Base-by-base conservation (phyloP, 2,113 vertebrate genomes). In the Lutjanus erythropterus region DNA sequence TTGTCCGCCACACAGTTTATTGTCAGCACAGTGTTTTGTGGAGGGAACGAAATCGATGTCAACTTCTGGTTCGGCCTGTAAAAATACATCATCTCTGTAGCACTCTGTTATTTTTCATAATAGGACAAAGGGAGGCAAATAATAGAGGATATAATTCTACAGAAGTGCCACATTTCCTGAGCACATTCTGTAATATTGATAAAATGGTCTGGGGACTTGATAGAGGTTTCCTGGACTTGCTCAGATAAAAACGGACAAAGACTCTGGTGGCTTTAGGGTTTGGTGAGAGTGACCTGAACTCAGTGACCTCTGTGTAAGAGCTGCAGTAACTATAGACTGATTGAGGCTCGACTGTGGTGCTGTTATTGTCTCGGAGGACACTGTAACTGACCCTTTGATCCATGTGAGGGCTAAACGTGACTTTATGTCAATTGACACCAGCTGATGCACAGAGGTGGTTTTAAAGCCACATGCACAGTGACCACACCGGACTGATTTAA, bases 261-360 rank as follows among this genome's bases (percentile, higher is more conserved):
- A n/a, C 49, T 71, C 39, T 29, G 39, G 29, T 47, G 42, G 41
- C 35, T 60, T 62, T 41, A 18, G 29, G 12, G 31, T 66, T 72
- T 37, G 9, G 27, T 21, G 6, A 37, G 9, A 21, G 52, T 27
- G 16, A 9, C 9, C 64, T 64, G 44, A 55, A 44, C n/a, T 64
- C 37, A 29, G 10, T 33, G 5, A 50, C 14, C 49, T 74, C 46
- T 31, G 46, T 31, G 33, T 23, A 23, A 55, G 19, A 31, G 11
- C 52, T 71, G 18, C 16, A 37, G 21, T 52, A 37, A 25, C 21
- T 3, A 6, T 50, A 31, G 21, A 25, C 69, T 33, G 12, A 19
- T 52, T 31, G 1, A 61, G 8, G 3, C 12, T 3, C n/a, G 16
- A 74, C 4, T 18, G 5, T 55, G 35, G 18, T 14, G 16, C 23